Conservation (phyloP, 1,140 invertebrate genomes). For the Megalonaias nervosa region DNA sequence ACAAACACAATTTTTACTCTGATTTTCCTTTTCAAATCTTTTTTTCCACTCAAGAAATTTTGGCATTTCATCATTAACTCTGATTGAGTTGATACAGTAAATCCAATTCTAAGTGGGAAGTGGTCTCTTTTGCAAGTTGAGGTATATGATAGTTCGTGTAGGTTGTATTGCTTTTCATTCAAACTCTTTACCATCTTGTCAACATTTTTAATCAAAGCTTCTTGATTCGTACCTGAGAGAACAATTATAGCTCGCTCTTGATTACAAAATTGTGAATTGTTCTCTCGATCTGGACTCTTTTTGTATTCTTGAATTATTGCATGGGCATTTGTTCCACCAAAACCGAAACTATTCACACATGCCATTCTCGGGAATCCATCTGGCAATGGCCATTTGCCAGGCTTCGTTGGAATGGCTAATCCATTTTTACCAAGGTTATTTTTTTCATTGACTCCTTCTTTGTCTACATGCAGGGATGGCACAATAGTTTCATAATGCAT, state of each 20-base stretch:
- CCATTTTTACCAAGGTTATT: conserved; percentile 30
- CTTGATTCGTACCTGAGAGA: conserved; percentile 8
- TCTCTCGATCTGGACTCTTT: conserved; percentile 54
- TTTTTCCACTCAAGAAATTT: conserved; percentile 1
- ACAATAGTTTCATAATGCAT: conserved; percentile 56
- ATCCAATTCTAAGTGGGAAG: neutral
- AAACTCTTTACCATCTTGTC: neutral
- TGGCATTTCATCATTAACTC: neutral
- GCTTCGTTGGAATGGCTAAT: conserved; percentile 40
- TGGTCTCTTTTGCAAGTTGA: conserved; percentile 13
- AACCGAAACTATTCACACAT: conserved; percentile 59
- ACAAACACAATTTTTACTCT: conserved; percentile 37
- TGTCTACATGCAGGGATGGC: conserved; percentile 41
- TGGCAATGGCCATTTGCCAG: conserved; percentile 65
- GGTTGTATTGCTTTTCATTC: neutral
- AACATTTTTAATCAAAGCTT: neutral
- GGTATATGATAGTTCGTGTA: conserved; percentile 1
- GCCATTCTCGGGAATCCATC: conserved; percentile 20
- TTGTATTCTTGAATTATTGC: conserved; percentile 21
- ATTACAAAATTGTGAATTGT: no score
- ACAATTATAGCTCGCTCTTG: neutral
- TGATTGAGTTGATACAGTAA: conserved; percentile 17
- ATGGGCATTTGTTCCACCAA: conserved; percentile 60
- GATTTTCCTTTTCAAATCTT: neutral
- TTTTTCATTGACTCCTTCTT: conserved; percentile 42